Evolutionary conservation across 2,888 invertebrate species (phyloP).

Genomic region (Liopterus haemorrhoidalis): DNA sequence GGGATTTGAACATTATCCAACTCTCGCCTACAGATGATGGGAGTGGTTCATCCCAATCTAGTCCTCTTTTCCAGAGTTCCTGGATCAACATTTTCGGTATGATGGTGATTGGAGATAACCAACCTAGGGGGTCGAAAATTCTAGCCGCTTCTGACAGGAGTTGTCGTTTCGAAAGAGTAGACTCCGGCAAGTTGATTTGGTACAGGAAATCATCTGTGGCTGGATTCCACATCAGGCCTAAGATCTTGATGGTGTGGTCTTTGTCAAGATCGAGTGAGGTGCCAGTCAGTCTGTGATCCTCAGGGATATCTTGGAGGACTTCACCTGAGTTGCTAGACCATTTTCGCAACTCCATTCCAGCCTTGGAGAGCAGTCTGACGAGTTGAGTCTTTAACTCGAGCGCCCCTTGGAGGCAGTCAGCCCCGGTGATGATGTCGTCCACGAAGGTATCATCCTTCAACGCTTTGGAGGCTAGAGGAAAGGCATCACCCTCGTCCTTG

Average conservation of each 20-base stretch:
- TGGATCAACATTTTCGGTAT: constrained; percentile 32
- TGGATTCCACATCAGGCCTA: constrained; percentile 21
- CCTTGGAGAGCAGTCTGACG: constrained; percentile 5
- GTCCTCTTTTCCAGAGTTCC: constrained; percentile 21
- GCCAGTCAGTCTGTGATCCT: constrained; percentile 9
- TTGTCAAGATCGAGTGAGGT: constrained; percentile 8
- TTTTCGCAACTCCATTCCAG: constrained; percentile 22
- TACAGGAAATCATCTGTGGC: constrained; percentile 13
- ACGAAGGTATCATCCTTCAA: constrained; percentile 28
- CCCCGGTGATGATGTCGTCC: constrained; percentile 27
- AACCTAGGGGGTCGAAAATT: constrained; percentile 30
- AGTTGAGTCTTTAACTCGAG: constrained; percentile 15
- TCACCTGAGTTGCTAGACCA: constrained; percentile 19
- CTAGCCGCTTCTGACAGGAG: constrained; percentile 28
- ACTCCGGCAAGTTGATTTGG: constrained; percentile 5
- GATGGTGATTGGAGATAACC: constrained; percentile 26
- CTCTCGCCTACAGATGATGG: constrained; percentile 5
- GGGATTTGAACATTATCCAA: constrained; percentile 12
- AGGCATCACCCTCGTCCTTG: too few relatives aligned
- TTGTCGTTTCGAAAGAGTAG: constrained; percentile 28
- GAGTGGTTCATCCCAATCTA: constrained; percentile 20
- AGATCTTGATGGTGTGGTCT: constrained; percentile 11
- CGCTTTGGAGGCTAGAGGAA: constrained; percentile 21
- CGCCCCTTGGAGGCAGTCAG: constrained; percentile 14
- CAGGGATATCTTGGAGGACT: constrained; percentile 9